These are phyloP conservation scores for Vanessa tameamea DNA, from an alignment of 1,140 invertebrate species.

Conservation along the genomic window DNA sequence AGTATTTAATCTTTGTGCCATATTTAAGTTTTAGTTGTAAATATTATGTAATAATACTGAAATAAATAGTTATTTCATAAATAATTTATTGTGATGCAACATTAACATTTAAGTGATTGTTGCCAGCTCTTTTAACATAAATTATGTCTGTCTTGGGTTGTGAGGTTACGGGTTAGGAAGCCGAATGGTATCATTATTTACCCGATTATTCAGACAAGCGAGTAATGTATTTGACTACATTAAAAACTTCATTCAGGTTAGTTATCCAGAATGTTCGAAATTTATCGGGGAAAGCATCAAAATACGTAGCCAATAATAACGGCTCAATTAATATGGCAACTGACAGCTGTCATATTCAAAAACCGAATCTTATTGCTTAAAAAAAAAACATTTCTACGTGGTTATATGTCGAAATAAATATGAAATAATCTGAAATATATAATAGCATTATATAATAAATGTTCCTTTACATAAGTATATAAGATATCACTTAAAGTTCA, in stretches of 20 bases:
- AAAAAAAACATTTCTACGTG: neutral
- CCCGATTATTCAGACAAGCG: neutral
- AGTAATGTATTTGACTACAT: neutral
- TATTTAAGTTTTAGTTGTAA: constrained; percentile 4
- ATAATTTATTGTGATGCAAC: constrained; percentile 1
- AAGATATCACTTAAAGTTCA: neutral
- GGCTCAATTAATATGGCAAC: no score
- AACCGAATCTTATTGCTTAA: no score
- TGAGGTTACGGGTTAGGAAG: constrained; percentile 2
- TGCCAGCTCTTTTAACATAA: neutral
- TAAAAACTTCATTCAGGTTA: no score
- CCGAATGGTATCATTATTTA: neutral
- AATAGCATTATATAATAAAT: neutral
- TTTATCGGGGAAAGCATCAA: no score
- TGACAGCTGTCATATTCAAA: no score
- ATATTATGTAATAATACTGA: constrained; percentile 3
- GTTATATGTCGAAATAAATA: neutral
- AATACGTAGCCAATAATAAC: neutral
- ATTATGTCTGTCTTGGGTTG: neutral
- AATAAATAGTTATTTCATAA: neutral
- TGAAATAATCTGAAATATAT: neutral
- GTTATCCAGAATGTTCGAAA: no score
- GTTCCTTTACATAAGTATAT: constrained; percentile 2
- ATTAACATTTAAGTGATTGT: neutral
- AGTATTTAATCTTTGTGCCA: constrained; percentile 11